Conservation (phyloP, 2,113 vertebrate species). For the Muntiacus muntjak region DNA sequence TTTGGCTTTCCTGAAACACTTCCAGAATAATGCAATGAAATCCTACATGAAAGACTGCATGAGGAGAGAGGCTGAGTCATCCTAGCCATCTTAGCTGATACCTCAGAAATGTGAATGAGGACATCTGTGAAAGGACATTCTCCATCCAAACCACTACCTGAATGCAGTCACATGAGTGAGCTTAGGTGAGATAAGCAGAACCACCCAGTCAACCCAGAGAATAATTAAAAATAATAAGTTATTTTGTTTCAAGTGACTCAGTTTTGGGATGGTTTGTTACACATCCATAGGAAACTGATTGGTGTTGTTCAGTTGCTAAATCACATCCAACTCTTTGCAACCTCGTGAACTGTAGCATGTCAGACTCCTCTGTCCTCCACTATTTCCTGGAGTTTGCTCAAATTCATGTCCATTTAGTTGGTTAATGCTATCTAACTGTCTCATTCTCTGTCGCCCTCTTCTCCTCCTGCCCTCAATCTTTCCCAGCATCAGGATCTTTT, state of each 20-base stretch:
- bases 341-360: not conserved
- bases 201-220: not conserved
- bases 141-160: not conserved
- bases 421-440: not conserved
- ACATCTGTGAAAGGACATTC: not conserved
- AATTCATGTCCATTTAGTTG: not conserved
- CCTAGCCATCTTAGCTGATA: not conserved
- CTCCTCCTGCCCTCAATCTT: not conserved
- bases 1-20: constrained; percentile 5
- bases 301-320: not conserved
- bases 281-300: not conserved
- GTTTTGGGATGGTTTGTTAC: not conserved
- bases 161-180: not conserved
- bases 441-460: not conserved
- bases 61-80: not conserved
- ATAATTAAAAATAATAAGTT: not conserved
- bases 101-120: not conserved
- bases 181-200: not conserved
- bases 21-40: not conserved
- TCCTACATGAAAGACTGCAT: not conserved
- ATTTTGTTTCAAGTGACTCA: not conserved
- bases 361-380: not conserved
- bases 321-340: not conserved
- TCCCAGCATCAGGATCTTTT: not conserved
- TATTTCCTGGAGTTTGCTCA: not conserved